Conservation (phyloP, 2,797 vertebrate species). For the Sebastes wilsoni region DNA sequence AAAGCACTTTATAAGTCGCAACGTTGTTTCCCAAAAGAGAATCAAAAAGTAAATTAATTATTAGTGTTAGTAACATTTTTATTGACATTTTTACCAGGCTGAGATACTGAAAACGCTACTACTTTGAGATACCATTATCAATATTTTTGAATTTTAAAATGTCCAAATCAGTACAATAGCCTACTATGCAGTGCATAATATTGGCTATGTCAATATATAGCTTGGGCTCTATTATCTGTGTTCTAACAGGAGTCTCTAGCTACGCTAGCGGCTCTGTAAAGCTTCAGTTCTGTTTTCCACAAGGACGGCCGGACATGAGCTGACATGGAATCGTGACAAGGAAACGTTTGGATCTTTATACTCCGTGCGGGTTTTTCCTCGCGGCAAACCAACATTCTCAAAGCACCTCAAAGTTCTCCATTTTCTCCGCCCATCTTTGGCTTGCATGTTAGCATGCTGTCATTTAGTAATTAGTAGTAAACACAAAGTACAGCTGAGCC, state of each 20-base stretch:
- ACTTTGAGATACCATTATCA: not conserved
- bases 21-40: not conserved
- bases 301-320: too few species aligned
- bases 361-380: too few species aligned
- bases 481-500: not conserved
- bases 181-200: not conserved
- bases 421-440: not conserved
- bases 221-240: not conserved
- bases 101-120: not conserved
- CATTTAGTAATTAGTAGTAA: not conserved
- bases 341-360: too few species aligned
- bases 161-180: not conserved
- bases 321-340: too few species aligned
- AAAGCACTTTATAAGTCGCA: not conserved
- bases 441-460: not conserved
- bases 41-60: not conserved
- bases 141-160: not conserved
- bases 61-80: not conserved
- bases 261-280: not conserved
- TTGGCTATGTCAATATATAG: not conserved
- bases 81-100: not conserved
- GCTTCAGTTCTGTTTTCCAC: too few species aligned
- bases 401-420: too few species aligned
- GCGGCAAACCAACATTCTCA: too few species aligned
- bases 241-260: not conserved